These are phyloP conservation scores for Drosophila barbarae DNA, from an alignment of 2,888 invertebrate species.

Conservation along the genomic window DNA sequence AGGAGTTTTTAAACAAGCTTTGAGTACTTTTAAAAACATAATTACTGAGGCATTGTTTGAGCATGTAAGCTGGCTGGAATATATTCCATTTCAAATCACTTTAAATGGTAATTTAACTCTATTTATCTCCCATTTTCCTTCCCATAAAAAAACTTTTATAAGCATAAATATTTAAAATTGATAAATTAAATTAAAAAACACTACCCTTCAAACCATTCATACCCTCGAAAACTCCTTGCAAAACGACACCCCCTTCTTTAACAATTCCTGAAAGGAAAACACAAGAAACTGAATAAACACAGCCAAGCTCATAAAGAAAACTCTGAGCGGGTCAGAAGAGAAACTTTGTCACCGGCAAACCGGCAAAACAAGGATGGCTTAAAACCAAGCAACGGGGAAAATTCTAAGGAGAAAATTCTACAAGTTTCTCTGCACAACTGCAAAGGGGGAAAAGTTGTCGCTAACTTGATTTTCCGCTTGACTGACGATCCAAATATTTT, in stretches of 20 bases:
- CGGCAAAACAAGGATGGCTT: constrained; percentile 54
- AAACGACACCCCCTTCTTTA: not conserved
- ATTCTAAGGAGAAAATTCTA: constrained; percentile 45
- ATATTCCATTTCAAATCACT: not conserved
- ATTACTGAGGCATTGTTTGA: too few relatives aligned
- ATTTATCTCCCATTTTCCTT: too few relatives aligned
- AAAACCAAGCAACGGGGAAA: constrained; percentile 36
- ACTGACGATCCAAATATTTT: constrained; percentile 61
- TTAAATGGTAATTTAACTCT: not conserved
- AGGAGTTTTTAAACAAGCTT: not conserved
- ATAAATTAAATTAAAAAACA: not conserved
- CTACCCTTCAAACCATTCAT: not conserved
- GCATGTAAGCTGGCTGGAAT: too few relatives aligned
- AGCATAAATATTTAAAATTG: not conserved
- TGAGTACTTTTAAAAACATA: too few relatives aligned
- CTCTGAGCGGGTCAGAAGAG: constrained; percentile 8
- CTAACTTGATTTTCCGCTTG: constrained; percentile 70
- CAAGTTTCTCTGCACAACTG: constrained; percentile 46
- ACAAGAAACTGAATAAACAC: constrained; percentile 21
- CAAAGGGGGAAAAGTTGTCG: constrained; percentile 46
- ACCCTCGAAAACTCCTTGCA: not conserved
- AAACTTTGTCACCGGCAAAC: constrained; percentile 53
- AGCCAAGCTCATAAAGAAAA: constrained; percentile 41
- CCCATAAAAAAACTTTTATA: not conserved
- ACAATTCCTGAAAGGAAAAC: constrained; percentile 18